Percentiles rank a stretch among this genome's conserved stretches.
Evolutionary conservation across 2,888 invertebrate species (phyloP).

Genomic region (Stenotaenia linearis): DNA sequence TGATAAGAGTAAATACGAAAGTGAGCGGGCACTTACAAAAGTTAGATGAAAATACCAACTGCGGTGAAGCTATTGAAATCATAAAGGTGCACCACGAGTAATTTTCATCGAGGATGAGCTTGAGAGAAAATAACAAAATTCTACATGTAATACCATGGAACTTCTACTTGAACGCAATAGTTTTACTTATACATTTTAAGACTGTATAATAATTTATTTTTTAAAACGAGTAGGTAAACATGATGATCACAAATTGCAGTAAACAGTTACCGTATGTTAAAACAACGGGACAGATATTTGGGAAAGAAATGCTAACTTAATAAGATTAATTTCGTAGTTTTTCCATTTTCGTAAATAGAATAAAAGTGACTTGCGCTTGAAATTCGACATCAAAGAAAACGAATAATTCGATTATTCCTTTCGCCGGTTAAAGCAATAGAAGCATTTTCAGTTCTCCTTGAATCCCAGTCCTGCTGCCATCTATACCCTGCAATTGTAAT

Average conservation of each 20-base stretch:
- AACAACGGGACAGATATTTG: too few species aligned
- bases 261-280: too few species aligned
- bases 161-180: too few species aligned
- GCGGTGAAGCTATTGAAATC: neutral
- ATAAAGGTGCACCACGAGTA: neutral
- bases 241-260: too few species aligned
- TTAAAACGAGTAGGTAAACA: too few species aligned
- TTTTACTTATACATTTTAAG: too few species aligned
- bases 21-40: neutral
- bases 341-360: neutral
- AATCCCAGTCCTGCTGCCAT: neutral
- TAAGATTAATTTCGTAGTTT: neutral
- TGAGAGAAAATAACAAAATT: too few species aligned
- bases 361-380: constrained; percentile 2
- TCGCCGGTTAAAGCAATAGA: neutral
- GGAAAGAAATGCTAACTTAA: too few species aligned
- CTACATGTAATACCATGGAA: too few species aligned
- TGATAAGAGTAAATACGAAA: neutral
- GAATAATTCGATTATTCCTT: neutral
- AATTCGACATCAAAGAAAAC: neutral
- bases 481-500: neutral
- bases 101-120: neutral
- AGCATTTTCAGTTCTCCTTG: neutral
- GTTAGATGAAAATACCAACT: neutral
- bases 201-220: too few species aligned